phyloP scores from a whole-genome alignment of 1,140 invertebrate species.

The Conus betulinus region DNA sequence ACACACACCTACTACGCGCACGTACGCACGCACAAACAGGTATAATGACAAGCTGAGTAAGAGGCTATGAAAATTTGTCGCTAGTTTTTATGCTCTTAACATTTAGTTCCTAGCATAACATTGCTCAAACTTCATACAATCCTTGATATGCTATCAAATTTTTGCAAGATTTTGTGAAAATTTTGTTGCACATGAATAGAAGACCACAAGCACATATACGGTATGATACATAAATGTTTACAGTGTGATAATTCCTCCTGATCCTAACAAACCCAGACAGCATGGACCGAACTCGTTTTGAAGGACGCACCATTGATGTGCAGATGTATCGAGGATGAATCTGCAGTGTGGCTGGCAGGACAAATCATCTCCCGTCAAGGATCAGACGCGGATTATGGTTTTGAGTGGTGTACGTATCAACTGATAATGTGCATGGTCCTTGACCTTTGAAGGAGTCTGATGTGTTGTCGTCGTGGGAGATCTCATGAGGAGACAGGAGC shows the following conservation, averaged over 20 bases:
- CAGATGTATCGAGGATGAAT: constrained; percentile 38
- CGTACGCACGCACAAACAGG: too few relatives aligned
- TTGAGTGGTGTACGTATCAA: constrained; percentile 9
- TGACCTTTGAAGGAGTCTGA: constrained; percentile 13
- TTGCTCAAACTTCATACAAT: too few relatives aligned
- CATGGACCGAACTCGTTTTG: constrained; percentile 35
- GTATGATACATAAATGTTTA: too few relatives aligned
- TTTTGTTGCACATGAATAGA: too few relatives aligned
- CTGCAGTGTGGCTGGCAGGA: neutral
- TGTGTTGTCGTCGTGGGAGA: constrained; percentile 8
- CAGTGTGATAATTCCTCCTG: neutral
- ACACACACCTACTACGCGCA: too few relatives aligned
- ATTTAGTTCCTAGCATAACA: too few relatives aligned
- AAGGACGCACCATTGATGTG: constrained; percentile 36
- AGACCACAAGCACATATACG: too few relatives aligned
- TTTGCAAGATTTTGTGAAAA: too few relatives aligned
- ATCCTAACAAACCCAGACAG: constrained; percentile 26
- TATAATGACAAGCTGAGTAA: too few relatives aligned
- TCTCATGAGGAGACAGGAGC: neutral
- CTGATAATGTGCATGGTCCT: constrained; percentile 16
- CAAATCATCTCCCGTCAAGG: neutral
- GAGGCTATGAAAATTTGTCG: too few relatives aligned
- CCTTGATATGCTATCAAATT: too few relatives aligned
- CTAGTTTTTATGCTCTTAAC: too few relatives aligned
- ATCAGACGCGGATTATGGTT: neutral